Evolutionary conservation across 2,797 vertebrate species (phyloP), one percentile per base, ranked within the genome.

Genomic region (Lepus townsendii): DNA sequence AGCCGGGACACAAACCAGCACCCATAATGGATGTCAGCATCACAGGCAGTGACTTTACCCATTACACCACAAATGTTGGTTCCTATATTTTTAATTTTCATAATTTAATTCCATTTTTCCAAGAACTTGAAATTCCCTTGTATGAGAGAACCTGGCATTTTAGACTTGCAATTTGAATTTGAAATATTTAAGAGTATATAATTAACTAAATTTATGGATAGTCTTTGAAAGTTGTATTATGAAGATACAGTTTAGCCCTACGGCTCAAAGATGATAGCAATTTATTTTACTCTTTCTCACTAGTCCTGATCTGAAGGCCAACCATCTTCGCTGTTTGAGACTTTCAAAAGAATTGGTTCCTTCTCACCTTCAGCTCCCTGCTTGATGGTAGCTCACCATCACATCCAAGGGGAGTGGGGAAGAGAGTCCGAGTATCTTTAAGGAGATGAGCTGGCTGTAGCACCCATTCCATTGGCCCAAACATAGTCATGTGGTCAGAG

Each of bases 161-260:
- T 89, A 65, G 35, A 82, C n/a, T 60, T 76, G 26, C 12, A 72
- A 35, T 71, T 94, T 92, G 79, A 83, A 65, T 66, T 86, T 27
- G 63, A 82, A 85, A 85, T 3, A 17, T 79, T 88, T 84, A 83
- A 77, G 22, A 79, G 52, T 14, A 52, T 71, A 30, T 65, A 69
- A 47, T 26, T 65, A 72, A 72, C 20, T 52, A 60, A 76, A 8
- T 77, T 68, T 91, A 20, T 38, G 35, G 42, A 50, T 32, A 82
- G 62, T 60, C 90, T 68, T 83, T 65, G 63, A 71, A 72, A 22
- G 10, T 54, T 72, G 20, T 66, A n/a, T 72, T 83, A 60, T 9
- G 17, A 14, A 38, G 38, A 30, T 66, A 52, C 7, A 35, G 22
- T 35, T 26, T 71, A 77, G 76, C n/a, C 1, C 8, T 32, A 17